Conservation (phyloP, 2,113 vertebrate genomes). For the Cyphomyrus plagiostoma region DNA sequence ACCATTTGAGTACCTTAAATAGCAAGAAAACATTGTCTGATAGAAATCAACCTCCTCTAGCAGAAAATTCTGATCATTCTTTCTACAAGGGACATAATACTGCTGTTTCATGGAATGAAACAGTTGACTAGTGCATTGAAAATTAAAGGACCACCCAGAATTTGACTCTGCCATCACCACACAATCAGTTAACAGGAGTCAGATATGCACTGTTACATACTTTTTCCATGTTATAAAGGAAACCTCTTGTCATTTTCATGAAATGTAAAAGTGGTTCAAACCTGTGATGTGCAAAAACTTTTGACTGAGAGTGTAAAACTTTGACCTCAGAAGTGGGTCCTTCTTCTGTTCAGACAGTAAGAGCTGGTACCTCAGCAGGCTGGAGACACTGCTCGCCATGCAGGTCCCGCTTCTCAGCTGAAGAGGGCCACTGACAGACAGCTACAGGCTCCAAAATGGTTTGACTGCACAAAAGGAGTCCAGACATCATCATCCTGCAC, state of each 20-base stretch:
- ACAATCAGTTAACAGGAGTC: not conserved
- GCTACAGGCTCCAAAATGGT: not conserved
- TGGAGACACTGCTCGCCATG: not conserved
- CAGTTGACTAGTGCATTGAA: not conserved
- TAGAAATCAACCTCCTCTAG: not conserved
- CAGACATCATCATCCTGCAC: not conserved
- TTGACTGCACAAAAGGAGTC: not conserved
- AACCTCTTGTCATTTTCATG: not conserved
- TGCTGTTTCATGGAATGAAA: not conserved
- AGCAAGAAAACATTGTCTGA: not conserved
- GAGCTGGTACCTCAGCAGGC: not conserved
- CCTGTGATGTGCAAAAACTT: too few relatives aligned
- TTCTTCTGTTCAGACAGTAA: not conserved
- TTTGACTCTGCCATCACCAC: not conserved
- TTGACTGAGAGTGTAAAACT: not conserved
- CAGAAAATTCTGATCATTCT: not conserved
- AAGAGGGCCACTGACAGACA: not conserved
- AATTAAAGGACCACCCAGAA: not conserved
- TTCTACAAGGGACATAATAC: not conserved
- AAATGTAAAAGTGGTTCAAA: not conserved
- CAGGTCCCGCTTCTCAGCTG: not conserved
- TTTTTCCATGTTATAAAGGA: not conserved
- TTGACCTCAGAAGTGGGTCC: not conserved
- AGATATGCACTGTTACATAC: not conserved
- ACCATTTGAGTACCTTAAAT: not conserved